These are phyloP conservation scores for Ctena decussata DNA, from an alignment of 2,888 invertebrate genomes.

Conservation along the genomic window DNA sequence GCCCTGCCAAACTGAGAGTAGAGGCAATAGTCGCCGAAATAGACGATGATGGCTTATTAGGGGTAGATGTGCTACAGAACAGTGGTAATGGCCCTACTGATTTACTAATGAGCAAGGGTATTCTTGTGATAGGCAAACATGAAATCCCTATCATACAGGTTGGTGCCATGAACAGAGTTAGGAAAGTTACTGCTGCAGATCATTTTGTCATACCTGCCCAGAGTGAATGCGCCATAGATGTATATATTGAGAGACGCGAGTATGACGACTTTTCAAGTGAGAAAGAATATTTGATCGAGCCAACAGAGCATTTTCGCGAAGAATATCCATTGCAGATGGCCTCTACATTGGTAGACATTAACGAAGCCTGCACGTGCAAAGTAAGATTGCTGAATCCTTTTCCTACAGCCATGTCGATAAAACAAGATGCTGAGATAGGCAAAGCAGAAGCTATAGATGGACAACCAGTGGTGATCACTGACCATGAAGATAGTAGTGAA, in stretches of 20 bases:
- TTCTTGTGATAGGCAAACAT: neutral
- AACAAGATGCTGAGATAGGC: constrained; percentile 31
- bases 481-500: constrained; percentile 6
- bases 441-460: constrained; percentile 21
- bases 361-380: constrained; percentile 18
- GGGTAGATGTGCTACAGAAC: constrained; percentile 32
- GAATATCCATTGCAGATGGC: constrained; percentile 31
- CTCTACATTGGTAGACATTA: constrained; percentile 33
- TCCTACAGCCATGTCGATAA: neutral
- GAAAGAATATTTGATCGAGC: neutral
- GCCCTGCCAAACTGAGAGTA: neutral
- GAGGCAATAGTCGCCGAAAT: neutral
- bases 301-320: neutral
- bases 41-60: constrained; percentile 34
- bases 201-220: constrained; percentile 24
- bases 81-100: constrained; percentile 24
- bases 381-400: constrained; percentile 39
- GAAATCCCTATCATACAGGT: neutral
- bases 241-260: constrained; percentile 23
- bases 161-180: neutral
- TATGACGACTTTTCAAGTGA: neutral
- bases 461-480: neutral
- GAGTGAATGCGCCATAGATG: constrained; percentile 29
- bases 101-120: constrained; percentile 29
- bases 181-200: constrained; percentile 27